These are phyloP conservation scores for Nicator chloris DNA, from an alignment of 2,113 vertebrate genomes.

Conservation along the genomic window DNA sequence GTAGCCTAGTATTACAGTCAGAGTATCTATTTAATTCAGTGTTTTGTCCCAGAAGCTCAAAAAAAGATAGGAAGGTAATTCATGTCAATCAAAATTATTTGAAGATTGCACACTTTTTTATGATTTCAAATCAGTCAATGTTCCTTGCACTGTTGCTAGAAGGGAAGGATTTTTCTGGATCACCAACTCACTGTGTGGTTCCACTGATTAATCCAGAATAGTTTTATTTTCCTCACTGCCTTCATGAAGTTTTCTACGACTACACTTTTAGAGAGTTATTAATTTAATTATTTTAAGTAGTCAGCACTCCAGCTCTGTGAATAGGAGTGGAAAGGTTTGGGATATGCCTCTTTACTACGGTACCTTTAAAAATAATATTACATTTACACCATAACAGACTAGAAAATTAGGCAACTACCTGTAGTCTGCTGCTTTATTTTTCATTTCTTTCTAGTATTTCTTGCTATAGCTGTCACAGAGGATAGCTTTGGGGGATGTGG, in stretches of 20 bases:
- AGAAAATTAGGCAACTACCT: background rate
- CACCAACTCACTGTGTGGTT: fast-evolving
- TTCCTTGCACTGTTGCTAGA: background rate
- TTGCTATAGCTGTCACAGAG: background rate
- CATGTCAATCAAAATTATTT: background rate
- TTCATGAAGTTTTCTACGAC: background rate
- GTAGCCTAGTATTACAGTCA: background rate
- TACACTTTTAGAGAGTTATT: background rate
- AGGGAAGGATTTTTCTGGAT: background rate
- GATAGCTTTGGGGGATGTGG: background rate
- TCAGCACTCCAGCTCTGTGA: background rate
- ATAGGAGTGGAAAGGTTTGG: background rate
- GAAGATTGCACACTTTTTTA: background rate
- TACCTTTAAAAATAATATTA: background rate
- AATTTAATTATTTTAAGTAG: background rate
- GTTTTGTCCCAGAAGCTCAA: background rate
- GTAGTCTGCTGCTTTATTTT: background rate
- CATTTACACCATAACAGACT: background rate
- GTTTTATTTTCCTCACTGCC: background rate
- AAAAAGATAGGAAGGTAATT: background rate
- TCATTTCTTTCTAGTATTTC: background rate
- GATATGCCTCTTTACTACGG: background rate
- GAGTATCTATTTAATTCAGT: background rate
- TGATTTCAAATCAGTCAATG: background rate
- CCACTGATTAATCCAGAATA: background rate